phyloP scores from a whole-genome alignment of 2,797 vertebrate genomes.

The Falco cherrug region DNA sequence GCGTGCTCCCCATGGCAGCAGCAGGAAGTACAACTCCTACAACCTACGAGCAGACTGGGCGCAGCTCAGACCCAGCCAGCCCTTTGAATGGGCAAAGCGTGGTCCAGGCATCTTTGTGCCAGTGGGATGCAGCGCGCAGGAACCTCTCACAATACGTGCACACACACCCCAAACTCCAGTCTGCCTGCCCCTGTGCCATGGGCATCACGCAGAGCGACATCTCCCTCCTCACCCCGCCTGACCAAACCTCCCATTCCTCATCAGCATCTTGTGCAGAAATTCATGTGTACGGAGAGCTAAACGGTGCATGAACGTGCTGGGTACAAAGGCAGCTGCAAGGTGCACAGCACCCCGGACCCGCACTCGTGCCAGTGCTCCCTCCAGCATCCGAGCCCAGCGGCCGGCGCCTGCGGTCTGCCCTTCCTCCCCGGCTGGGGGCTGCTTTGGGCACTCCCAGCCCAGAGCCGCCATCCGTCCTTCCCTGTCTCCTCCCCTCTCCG shows the following conservation, averaged over 20 bases:
- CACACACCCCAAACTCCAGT: no score
- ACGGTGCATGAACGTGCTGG: fast-evolving
- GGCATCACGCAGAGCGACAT: background rate
- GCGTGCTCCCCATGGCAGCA: background rate
- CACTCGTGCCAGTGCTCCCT: background rate
- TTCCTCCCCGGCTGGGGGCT: background rate
- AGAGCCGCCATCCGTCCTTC: background rate
- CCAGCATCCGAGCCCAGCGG: background rate
- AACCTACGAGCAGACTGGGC: background rate
- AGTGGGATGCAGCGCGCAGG: background rate
- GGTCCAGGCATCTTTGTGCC: background rate
- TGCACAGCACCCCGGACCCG: background rate
- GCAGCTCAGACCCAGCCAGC: background rate
- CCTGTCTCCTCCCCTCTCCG: slow-evolving; percentile 50
- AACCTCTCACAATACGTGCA: fast-evolving
- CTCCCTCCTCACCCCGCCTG: background rate
- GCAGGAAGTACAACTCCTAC: fast-evolving
- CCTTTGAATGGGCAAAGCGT: fast-evolving
- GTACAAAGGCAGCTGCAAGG: background rate
- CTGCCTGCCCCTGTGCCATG: fast-evolving
- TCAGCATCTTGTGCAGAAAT: background rate
- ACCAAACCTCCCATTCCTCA: background rate
- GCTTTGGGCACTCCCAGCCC: background rate
- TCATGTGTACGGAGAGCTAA: fast-evolving
- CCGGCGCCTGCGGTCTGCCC: background rate